phyloP scores from a whole-genome alignment of 1,140 invertebrate species.

The Paramacrobiotus metropolitanus region DNA sequence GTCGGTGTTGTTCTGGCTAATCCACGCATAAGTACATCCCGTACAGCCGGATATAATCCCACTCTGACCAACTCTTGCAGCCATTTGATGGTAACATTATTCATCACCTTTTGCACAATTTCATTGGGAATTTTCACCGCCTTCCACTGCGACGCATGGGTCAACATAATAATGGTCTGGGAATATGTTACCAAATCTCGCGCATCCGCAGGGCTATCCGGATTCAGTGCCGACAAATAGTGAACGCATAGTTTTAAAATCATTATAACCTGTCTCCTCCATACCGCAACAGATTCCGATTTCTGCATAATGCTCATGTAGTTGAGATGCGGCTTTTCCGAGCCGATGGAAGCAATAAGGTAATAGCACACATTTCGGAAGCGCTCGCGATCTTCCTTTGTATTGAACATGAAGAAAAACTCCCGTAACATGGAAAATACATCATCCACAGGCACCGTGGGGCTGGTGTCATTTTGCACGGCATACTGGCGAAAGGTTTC shows the following conservation, averaged over 20 bases:
- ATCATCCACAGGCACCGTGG: not conserved
- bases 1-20: not conserved
- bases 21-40: not conserved
- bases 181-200: not conserved
- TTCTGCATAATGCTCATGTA: not conserved
- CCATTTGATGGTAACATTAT: not conserved
- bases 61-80: not conserved
- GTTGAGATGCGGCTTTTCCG: not conserved
- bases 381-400: not conserved
- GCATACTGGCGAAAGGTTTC: not conserved
- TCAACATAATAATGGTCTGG: not conserved
- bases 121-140: not conserved
- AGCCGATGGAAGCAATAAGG: not conserved
- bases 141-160: conserved; percentile 1
- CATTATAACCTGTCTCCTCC: not conserved
- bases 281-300: not conserved
- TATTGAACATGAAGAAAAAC: conserved; percentile 1
- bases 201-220: not conserved
- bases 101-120: not conserved
- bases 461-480: not conserved
- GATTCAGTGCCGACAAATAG: not conserved
- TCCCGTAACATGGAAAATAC: not conserved
- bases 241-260: not conserved
- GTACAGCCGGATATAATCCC: not conserved
- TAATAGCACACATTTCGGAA: not conserved